Evolutionary conservation across 2,113 vertebrate genomes (phyloP), one percentile per base, ranked within the genome.

Genomic region (Tyto alba): DNA sequence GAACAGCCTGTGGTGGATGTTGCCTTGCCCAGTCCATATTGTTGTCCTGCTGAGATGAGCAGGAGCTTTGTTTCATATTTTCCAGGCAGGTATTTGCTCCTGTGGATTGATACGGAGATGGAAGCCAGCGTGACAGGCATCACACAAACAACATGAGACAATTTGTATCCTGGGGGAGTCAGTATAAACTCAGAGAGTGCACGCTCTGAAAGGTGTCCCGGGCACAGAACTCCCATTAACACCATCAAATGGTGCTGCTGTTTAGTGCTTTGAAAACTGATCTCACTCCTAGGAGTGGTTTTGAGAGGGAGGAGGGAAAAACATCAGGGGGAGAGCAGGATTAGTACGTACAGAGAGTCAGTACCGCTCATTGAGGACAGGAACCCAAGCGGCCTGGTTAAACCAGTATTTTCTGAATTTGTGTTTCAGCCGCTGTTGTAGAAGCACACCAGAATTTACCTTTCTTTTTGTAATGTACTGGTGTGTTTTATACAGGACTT

Each of bases 141-240:
- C 5, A 3, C 32, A 22, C 56, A 84, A 96, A 93, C 57, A n/a
- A 2, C 71, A 45, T 12, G 40, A 96, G 96, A 69, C 83, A 82
- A 56, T 18, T 56, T 25, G 63, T 67, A 52, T 90, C 90, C 88
- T 16, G 27, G 15, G 76, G 95, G 66, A 57, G 48, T 68, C 0
- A 0, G 27, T 52, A 59, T 55, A 11, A 79, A 55, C 63, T 64
- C 6, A 2, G 64, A 0, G 0, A 90, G 16, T 7, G 48, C 1
- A 0, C 0, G 0, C 47, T 78, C 80, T 66, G 45, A 89, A 79
- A 92, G 69, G 63, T 43, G 1, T 92, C 71, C 77, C 2, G 4
- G 72, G 69, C 77, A 3, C 48, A 41, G 84, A 75, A 85, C 64
- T 93, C 73, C 73, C 53, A 17, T 87, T 77, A 73, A 64, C 69